Base-by-base conservation (phyloP, 2,888 invertebrate genomes). In the Andrena trimmerana region DNA sequence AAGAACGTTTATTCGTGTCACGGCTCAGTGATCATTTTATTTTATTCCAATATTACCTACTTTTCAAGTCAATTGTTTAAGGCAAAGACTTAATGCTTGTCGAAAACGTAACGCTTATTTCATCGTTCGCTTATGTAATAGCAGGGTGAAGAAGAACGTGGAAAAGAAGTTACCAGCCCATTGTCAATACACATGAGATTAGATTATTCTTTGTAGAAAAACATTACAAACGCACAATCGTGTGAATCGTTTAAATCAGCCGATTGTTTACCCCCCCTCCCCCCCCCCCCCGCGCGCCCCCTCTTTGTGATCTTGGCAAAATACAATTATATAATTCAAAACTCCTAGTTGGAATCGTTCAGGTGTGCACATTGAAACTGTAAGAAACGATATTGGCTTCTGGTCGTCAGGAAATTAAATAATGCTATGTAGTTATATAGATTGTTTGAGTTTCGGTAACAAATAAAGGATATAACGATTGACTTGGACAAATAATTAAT, bases 231-330 rank as follows among this genome's bases (percentile, higher is more conserved):
- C 0, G 16, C 0, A 50, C 36, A 75, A 69, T 65, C 29, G 31
- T 68, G 54, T 5, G 66, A 72, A 50, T 50, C 27, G 20, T 52
- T 6, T 80, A 62, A 80, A 6, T 84, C 80, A 84, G 13, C 8
- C 16, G 69, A 57, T 76, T 80, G 60, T 59, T 72, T 66, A 31
- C 31, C 36, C 62, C 57, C 24, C 6, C 31, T 42, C 69, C 20
- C 20, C 20, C n/a, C n/a, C n/a, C n/a, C n/a, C n/a, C n/a, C n/a
- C n/a, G n/a, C n/a, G n/a, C n/a, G 20, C 20, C 48, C 60, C 59
- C 57, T 42, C 8, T 20, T 27, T 27, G 13, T 29, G 36, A 71
- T 68, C 54, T 24, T 2, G 16, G 24, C 42, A 8, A 24, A 7
- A 63, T 13, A 2, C 24, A 42, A 24, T 57, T 24, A 57, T 24